These are phyloP conservation scores for Clarias magur DNA, from an alignment of 2,113 vertebrate species.

Conservation along the genomic window DNA sequence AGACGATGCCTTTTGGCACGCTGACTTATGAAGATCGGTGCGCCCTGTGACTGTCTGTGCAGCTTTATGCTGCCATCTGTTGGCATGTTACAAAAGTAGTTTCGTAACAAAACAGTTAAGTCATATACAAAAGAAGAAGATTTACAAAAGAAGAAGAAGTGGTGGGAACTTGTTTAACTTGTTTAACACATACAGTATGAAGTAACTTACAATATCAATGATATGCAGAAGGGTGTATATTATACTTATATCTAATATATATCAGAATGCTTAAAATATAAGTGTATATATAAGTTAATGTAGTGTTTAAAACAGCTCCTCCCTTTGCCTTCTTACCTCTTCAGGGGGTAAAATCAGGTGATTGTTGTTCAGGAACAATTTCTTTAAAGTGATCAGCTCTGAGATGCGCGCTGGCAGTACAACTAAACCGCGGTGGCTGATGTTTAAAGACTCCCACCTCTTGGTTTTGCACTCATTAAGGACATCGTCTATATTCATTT, in stretches of 20 bases:
- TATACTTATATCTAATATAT: no score
- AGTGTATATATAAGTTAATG: background rate
- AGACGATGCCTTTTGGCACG: no score
- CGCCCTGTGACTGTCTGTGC: no score
- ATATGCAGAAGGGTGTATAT: background rate
- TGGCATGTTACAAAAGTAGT: no score
- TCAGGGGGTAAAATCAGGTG: conserved; percentile 51
- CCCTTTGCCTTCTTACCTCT: conserved; percentile 37
- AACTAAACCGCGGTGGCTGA: conserved; percentile 46
- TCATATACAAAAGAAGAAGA: background rate
- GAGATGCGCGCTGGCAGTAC: conserved; percentile 39
- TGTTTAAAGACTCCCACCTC: conserved; percentile 45
- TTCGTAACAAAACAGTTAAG: background rate
- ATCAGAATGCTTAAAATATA: no score
- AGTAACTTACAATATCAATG: background rate
- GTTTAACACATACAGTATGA: background rate
- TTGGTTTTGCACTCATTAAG: conserved; percentile 33
- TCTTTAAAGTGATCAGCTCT: conserved; percentile 41
- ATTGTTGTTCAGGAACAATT: conserved; percentile 50
- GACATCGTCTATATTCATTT: conserved; percentile 38
- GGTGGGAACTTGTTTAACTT: background rate
- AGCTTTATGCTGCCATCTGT: no score
- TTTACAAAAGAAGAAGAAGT: background rate
- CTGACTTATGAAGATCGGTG: no score
- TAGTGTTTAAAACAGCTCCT: background rate